Base-by-base conservation (phyloP, 2,888 invertebrate genomes). In the Ptilodon capucinus region DNA sequence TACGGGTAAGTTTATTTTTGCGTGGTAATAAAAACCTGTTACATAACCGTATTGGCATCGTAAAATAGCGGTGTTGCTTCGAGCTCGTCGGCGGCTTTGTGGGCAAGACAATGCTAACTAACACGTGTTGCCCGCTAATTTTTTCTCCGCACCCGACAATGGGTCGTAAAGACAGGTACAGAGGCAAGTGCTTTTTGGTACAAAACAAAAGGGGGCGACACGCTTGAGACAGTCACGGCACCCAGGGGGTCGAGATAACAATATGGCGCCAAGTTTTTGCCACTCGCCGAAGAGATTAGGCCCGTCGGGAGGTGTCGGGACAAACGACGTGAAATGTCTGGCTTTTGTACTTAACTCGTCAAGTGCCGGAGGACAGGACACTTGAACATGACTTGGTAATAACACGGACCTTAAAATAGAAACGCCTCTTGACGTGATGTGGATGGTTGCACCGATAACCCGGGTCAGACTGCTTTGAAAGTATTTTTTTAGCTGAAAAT, bases 321-420 rank as follows among this genome's bases (percentile, higher is more conserved):
- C 87, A 88, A 90, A 91, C 71, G 85, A 87, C 71, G 79, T 81
- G 81, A 78, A 77, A 84, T 75, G 79, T 87, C 89, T 90, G 89
- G 76, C 76, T 86, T 87, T 84, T 87, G 84, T 88, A 81, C 67
- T 71, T 63, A 70, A 75, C 68, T 57, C 68, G n/a, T 81, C 73
- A 64, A 76, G 74, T 76, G 72, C 59, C 55, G 57, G 53, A 55
- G 48, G 62, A 68, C 70, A 62, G 56, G 71, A 49, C 67, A 75
- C 74, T 76, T 72, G 73, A 73, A 63, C 57, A 45, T 51, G 70
- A 68, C 56, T n/a, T 44, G 60, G 57, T 68, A 74, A 74, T 67
- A 60, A 71, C 64, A 62, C 54, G 57, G 23, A 16, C 54, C 60
- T 53, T 60, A 61, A 66, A 65, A 70, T 67, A 64, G 67, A 56